Evolutionary conservation across 2,113 vertebrate species (phyloP), one percentile per base, ranked within the genome.

Genomic region (Vidua chalybeata): DNA sequence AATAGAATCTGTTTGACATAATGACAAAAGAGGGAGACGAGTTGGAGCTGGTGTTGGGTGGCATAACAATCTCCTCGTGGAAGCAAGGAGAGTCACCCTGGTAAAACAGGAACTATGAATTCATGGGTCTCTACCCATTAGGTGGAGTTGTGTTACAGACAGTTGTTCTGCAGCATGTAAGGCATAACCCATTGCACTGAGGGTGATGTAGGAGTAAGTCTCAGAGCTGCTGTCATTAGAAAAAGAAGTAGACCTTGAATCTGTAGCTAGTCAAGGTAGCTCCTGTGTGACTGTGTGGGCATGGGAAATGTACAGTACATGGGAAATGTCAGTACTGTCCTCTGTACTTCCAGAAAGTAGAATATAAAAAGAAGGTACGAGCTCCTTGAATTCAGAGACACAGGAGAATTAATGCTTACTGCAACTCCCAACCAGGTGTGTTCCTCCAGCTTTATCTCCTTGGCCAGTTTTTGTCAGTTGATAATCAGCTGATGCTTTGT

Each of bases 101-200:
- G 39, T 23, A 18, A 76, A 68, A 84, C 35, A 33, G 33, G 30
- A 84, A 28, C 0, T 0, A 23, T 72, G 45, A 6, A 4, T 89
- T 86, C 15, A 10, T 21, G 26, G 7, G 4, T 76, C 4, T 48
- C 11, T 48, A 43, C 3, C 10, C 24, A 28, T 31, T 7, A 15
- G 7, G 7, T 62, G 5, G 48, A 54, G 10, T 4, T 71, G 45
- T 76, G 30, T 80, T 81, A 68, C 23, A 72, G 69, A 28, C 19
- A 19, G 23, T 30, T 80, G 33, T 62, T 69, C 27, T 84, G 61
- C 31, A 78, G 64, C 27, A 9, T 48, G 17, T 51, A 73, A 35
- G 30, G 31, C 13, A 33, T 0, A 0, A 64, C 30, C 16, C 0
- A 1, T 28, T 81, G 64, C 59, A 33, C 7, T 64, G 23, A 64